Evolutionary conservation across 2,797 vertebrate genomes (phyloP).

Genomic region (Esox masquinongy): DNA sequence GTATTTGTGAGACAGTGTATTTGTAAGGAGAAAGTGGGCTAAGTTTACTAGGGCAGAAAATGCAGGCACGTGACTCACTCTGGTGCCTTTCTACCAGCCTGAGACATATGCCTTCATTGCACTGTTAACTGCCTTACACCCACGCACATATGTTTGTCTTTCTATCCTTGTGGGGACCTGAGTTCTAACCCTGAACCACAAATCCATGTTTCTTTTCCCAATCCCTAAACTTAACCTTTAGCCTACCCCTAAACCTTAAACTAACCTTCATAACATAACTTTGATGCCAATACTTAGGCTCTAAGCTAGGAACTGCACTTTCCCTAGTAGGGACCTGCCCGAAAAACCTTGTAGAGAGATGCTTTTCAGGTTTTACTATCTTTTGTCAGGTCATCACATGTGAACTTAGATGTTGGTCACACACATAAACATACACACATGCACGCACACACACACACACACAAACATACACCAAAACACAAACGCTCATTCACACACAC

Average conservation of each 20-base stretch:
- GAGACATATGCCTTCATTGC: slow-evolving; percentile 65
- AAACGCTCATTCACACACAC: background rate
- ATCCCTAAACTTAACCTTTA: background rate
- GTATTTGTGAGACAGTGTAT: background rate
- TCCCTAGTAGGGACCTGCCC: too few species aligned
- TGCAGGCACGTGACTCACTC: slow-evolving; percentile 69
- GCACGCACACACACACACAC: background rate
- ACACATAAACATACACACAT: slow-evolving; percentile 1
- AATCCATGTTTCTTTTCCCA: background rate
- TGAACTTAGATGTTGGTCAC: background rate
- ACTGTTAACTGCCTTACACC: slow-evolving; percentile 55
- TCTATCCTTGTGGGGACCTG: too few species aligned
- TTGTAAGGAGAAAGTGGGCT: slow-evolving; percentile 62
- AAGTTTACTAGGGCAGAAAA: slow-evolving; percentile 80
- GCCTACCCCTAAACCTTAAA: background rate
- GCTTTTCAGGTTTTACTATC: too few species aligned
- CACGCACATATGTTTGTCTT: slow-evolving; percentile 4
- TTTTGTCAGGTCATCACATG: too few species aligned
- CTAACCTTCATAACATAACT: too few species aligned
- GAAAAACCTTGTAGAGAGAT: too few species aligned
- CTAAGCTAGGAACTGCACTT: too few species aligned
- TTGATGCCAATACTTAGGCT: too few species aligned
- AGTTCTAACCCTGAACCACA: too few species aligned
- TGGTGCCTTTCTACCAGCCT: slow-evolving; percentile 62
- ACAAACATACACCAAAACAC: slow-evolving; percentile 21